phyloP scores from a whole-genome alignment of 2,113 vertebrate species.

The Pica pica region DNA sequence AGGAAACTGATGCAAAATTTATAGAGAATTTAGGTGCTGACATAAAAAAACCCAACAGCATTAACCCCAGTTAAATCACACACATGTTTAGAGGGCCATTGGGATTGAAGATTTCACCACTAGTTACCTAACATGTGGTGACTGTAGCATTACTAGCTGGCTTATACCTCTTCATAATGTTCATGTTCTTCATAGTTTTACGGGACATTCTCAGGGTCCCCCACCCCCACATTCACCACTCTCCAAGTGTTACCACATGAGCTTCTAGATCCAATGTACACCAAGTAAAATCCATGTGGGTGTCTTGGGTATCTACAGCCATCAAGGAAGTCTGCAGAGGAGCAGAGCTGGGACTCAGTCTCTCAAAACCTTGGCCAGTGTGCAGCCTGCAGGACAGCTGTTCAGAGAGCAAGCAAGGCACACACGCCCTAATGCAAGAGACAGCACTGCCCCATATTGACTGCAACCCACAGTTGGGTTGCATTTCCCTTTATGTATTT shows the following conservation, averaged over 20 bases:
- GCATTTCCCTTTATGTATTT: not conserved
- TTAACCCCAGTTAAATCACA: not conserved
- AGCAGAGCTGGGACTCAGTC: not conserved
- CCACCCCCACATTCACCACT: not conserved
- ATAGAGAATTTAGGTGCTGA: not conserved
- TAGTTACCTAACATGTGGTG: not conserved
- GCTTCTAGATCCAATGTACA: not conserved
- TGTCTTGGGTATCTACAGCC: not conserved
- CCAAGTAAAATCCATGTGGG: not conserved
- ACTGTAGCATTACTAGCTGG: not conserved
- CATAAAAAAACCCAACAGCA: not conserved
- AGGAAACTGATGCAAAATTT: not conserved
- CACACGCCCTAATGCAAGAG: fast-evolving
- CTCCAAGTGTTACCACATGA: not conserved
- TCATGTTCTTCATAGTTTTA: not conserved
- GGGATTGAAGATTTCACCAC: not conserved
- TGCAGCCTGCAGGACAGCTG: fast-evolving
- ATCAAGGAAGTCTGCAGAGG: not conserved
- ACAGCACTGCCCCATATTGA: no score
- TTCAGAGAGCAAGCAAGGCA: not conserved
- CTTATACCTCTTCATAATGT: not conserved
- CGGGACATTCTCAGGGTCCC: not conserved
- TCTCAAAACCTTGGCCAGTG: not conserved
- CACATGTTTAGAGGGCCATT: not conserved
- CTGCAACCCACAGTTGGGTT: not conserved